Evolutionary conservation across 1,140 invertebrate genomes (phyloP), one percentile per base, ranked within the genome.

Genomic region (Listronotus bonariensis): DNA sequence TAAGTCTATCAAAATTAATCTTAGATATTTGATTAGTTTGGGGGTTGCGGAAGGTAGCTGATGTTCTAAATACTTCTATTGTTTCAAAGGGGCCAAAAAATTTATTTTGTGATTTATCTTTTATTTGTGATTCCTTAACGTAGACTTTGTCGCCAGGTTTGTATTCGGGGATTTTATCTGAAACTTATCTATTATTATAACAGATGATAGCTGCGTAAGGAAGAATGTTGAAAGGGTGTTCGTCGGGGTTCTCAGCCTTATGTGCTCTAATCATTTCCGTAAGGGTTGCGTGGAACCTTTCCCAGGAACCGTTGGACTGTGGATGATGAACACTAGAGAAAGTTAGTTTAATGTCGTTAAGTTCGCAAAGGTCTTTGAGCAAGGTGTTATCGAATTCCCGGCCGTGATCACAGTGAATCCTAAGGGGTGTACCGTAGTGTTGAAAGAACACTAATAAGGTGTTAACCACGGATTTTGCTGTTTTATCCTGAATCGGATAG

Each of bases 61-160:
- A 49, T n/a, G 10, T 56, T 55, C 36, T 8, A 57, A 38, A 48
- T 6, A 57, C 14, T 65, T 52, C 40, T n/a, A 31, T 45, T 14
- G 55, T 59, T 63, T 58, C 20, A 36, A 63, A 65, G 12, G 62
- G 67, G 0, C 62, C 61, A 57, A 56, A 61, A 51, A 65, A 65
- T 61, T 61, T 51, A 15, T 60, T 68, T 48, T 62, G 18, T 46
- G 48, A 40, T 59, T 68, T 65, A 14, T 40, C 18, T 43, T 40
- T 48, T 9, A 65, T 70, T 59, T 68, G 61, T 0, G 49, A 51
- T 49, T 67, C 66, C 61, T 65, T 59, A 10, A 61, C 49, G 32
- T 65, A 59, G 4, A 67, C 15, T 45, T 12, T 52, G n/a, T 58
- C 26, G 45, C 65, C 10, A 49, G 34, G 34, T 62, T 5, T 26